These are phyloP conservation scores for Oryzias sinensis DNA, from an alignment of 2,797 vertebrate species.

Conservation along the genomic window DNA sequence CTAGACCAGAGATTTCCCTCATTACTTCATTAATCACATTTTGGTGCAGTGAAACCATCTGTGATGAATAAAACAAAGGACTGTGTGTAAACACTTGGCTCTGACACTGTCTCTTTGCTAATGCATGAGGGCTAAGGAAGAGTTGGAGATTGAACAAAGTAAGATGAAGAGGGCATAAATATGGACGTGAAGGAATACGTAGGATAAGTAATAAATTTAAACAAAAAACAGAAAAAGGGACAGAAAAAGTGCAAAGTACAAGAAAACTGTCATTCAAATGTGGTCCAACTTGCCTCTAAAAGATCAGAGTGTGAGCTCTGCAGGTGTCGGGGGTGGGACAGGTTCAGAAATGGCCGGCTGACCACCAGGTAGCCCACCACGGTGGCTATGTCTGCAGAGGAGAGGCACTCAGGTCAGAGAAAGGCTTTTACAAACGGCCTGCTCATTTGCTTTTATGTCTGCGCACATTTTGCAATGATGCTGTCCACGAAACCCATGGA, in stretches of 20 bases:
- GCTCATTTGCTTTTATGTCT: not conserved
- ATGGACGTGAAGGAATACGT: too few species aligned
- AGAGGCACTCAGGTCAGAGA: not conserved
- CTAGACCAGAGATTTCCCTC: too few species aligned
- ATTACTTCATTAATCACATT: too few species aligned
- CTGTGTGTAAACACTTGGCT: too few species aligned
- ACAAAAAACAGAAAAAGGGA: not conserved
- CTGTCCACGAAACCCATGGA: conserved; percentile 97
- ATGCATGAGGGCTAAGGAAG: too few species aligned
- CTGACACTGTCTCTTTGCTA: too few species aligned
- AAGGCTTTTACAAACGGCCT: not conserved
- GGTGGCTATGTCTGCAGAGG: conserved; percentile 86
- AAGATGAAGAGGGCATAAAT: too few species aligned
- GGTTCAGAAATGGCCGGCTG: conserved; percentile 89
- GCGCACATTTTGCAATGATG: conserved; percentile 97
- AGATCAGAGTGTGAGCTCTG: conserved; percentile 89
- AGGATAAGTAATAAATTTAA: too few species aligned
- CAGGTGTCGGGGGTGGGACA: conserved; percentile 84
- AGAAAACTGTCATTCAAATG: too few species aligned
- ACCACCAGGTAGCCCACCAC: conserved; percentile 97
- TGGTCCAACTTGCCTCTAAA: conserved; percentile 82
- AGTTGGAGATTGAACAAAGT: too few species aligned
- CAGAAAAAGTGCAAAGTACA: not conserved
- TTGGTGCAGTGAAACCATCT: too few species aligned
- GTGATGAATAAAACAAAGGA: too few species aligned